Conservation (phyloP, 2,888 invertebrate species). For the Tetragonisca angustula region DNA sequence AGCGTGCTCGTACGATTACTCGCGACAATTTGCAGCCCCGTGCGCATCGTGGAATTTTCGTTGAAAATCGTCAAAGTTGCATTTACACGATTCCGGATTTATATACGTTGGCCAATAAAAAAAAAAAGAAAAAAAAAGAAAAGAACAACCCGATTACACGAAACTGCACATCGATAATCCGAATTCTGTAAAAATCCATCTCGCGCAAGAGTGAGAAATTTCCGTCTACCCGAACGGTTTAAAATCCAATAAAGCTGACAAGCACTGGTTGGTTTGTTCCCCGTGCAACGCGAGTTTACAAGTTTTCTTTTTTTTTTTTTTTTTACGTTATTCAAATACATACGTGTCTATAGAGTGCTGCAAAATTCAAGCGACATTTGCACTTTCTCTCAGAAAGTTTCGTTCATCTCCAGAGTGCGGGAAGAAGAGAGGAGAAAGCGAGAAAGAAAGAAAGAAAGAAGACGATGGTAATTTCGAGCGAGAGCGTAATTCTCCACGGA, state of each 20-base stretch:
- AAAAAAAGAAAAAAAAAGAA: too few species aligned
- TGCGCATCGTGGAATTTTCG: background rate
- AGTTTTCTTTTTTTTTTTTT: background rate
- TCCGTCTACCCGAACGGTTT: background rate
- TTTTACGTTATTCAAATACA: background rate
- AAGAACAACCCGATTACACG: background rate
- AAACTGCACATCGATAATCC: background rate
- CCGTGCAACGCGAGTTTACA: too few species aligned
- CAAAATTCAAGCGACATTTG: background rate
- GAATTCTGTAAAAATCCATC: background rate
- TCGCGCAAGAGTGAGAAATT: background rate
- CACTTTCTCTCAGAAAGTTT: background rate
- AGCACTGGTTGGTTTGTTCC: too few species aligned
- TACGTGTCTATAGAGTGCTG: background rate
- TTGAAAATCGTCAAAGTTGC: background rate
- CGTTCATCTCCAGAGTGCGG: background rate
- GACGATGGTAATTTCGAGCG: background rate
- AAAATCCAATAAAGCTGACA: background rate
- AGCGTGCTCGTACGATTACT: conserved; percentile 18
- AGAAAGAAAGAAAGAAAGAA: background rate
- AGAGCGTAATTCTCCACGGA: conserved; percentile 7
- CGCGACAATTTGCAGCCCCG: background rate
- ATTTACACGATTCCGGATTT: background rate
- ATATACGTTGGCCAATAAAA: background rate
- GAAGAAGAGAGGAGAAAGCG: too few species aligned